phyloP scores from a whole-genome alignment of 1,140 invertebrate genomes.

The Caenorhabditis tropicalis region DNA sequence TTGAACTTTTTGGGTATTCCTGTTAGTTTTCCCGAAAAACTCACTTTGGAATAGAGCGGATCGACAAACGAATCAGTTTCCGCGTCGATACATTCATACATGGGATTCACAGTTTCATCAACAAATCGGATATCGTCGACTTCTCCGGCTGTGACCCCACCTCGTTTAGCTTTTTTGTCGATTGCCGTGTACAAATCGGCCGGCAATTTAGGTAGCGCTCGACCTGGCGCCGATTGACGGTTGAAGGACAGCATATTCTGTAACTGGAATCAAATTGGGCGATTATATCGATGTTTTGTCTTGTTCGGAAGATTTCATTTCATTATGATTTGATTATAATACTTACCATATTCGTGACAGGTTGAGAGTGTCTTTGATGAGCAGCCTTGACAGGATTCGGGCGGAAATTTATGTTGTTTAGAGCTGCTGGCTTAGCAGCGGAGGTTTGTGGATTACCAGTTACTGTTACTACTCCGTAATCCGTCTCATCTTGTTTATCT shows the following conservation, averaged over 20 bases:
- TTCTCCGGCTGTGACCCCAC: not conserved
- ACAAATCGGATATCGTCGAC: constrained; percentile 45
- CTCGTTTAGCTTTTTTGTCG: constrained; percentile 40
- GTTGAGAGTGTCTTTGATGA: constrained; percentile 11
- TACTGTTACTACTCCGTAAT: not conserved
- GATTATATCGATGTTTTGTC: not conserved
- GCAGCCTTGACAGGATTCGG: not conserved
- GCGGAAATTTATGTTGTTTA: constrained; percentile 28
- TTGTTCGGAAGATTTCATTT: not conserved
- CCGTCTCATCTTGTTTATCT: constrained; percentile 24
- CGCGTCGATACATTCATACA: constrained; percentile 53
- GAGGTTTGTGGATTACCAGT: not conserved
- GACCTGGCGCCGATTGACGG: constrained; percentile 47
- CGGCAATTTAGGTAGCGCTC: constrained; percentile 52
- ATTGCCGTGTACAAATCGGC: constrained; percentile 52
- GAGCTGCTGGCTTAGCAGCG: not conserved
- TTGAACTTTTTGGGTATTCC: too few species aligned
- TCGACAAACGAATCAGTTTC: constrained; percentile 55
- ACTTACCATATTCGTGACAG: constrained; percentile 13
- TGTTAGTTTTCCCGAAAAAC: not conserved
- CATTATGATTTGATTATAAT: not conserved
- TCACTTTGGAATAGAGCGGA: constrained; percentile 55
- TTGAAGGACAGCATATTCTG: constrained; percentile 38
- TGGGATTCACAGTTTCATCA: constrained; percentile 51
- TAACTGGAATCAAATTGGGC: not conserved